Evolutionary conservation across 2,888 invertebrate genomes (phyloP).

Genomic region (Pheosia gnoma): DNA sequence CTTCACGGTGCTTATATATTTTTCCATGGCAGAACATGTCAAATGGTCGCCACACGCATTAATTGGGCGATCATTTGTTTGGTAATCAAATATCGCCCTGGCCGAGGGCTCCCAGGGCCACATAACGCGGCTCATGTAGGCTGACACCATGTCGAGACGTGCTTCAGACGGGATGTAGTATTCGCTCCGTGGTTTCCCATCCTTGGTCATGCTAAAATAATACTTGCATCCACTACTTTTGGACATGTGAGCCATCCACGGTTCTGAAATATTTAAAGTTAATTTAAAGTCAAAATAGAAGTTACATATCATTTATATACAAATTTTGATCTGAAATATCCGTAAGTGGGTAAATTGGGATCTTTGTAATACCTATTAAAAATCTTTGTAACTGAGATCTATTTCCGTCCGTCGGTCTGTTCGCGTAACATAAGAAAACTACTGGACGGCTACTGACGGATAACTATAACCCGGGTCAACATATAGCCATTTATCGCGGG

Average conservation of each 20-base stretch:
- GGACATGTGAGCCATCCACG: slow-evolving; percentile 74
- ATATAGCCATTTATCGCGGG: no score
- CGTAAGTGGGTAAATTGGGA: no score
- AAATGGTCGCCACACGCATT: slow-evolving; percentile 43
- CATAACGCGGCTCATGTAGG: slow-evolving; percentile 56
- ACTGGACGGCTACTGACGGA: no score
- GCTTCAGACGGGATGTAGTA: slow-evolving; percentile 64
- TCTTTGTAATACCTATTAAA: no score
- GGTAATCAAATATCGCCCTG: slow-evolving; percentile 61
- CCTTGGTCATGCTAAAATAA: slow-evolving; percentile 60
- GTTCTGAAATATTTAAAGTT: slow-evolving; percentile 59
- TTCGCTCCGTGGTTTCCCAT: slow-evolving; percentile 61
- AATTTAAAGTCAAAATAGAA: no score
- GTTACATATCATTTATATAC: no score
- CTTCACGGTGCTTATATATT: slow-evolving; percentile 38
- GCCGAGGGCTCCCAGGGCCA: slow-evolving; percentile 74
- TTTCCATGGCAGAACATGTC: slow-evolving; percentile 61
- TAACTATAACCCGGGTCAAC: no score
- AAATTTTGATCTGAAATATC: no score
- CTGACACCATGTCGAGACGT: slow-evolving; percentile 60
- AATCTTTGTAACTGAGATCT: no score
- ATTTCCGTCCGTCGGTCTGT: no score
- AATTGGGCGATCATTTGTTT: slow-evolving; percentile 1
- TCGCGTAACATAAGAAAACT: no score
- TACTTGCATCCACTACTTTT: slow-evolving; percentile 67